Base-by-base conservation (phyloP, 1,140 invertebrate genomes). In the Chironomus striatipennis region DNA sequence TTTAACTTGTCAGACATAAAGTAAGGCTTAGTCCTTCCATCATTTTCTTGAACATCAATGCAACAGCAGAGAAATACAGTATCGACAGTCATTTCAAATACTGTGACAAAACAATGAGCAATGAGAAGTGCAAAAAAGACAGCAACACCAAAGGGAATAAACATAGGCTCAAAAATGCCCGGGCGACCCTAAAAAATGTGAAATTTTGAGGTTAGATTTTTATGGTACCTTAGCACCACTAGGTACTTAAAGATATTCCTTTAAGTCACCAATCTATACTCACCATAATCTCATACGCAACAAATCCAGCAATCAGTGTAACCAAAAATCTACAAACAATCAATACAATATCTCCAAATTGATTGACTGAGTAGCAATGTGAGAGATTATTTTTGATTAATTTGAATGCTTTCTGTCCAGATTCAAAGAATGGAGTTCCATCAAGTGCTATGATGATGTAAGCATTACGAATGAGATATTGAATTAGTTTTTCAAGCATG, bases 31-130 rank as follows among this genome's bases (percentile, higher is more conserved):
- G 82, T 85, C 9, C 88, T 83, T 1, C 91, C 91, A 83, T 93
- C 91, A 80, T 94, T 93, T 74, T 87, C 82, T 73, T 87, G 85
- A 78, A 87, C 90, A 78, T 92, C 90, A 82, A 91, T 90, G 83
- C 93, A 91, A 84, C 95, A 94, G 79, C 92, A 94, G n/a, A 95
- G 79, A 79, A 94, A 90, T 77, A 94, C 88, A 9, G 91, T 90
- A 78, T 94, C 92, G 64, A 94, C 91, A 0, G 90, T 85, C 91
- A 93, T 93, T 91, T 93, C 79, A 12, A 85, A 93, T 47, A 93
- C 87, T 15, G 90, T 89, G 42, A 93, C 85, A 79, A 93, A 92
- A 77, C 89, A 91, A 77, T 92, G 89, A 8, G 90, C 86, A 74
- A 92, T 86, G 43, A 92, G 82, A 77, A 88, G 92, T n/a, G 90